Percentiles rank a stretch among this genome's conserved stretches.
phyloP scores from a whole-genome alignment of 2,888 invertebrate species.

The Cremastinae sp. region DNA sequence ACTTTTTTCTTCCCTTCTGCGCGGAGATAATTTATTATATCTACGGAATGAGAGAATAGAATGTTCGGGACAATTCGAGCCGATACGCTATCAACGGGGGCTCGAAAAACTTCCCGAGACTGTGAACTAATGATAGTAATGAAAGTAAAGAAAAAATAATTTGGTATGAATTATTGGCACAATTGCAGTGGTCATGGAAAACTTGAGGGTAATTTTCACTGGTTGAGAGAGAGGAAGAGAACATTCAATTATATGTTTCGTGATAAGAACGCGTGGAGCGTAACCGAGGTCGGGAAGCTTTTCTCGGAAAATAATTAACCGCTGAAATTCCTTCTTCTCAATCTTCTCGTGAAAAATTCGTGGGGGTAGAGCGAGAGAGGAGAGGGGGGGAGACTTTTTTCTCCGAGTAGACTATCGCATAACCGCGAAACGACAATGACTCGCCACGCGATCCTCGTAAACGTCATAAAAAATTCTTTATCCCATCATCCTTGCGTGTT shows the following conservation, averaged over 20 bases:
- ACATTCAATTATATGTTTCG: no score
- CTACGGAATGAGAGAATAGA: background rate
- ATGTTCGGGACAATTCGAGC: slow-evolving; percentile 4
- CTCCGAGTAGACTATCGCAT: slow-evolving; percentile 23
- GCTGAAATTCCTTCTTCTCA: slow-evolving; percentile 43
- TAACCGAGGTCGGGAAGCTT: slow-evolving; percentile 17
- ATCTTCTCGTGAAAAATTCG: slow-evolving; percentile 25
- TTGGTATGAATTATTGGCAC: no score
- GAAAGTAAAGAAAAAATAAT: no score
- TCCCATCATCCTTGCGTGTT: slow-evolving; percentile 9
- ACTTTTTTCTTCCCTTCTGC: slow-evolving; percentile 17
- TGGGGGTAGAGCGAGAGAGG: background rate
- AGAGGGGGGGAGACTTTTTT: background rate
- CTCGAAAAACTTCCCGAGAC: no score
- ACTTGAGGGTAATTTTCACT: no score
- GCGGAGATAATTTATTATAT: slow-evolving; percentile 37
- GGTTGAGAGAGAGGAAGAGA: no score
- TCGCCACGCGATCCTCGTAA: slow-evolving; percentile 48
- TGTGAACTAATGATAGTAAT: no score
- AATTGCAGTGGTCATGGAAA: no score
- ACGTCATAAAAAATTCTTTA: slow-evolving; percentile 50
- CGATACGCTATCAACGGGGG: slow-evolving; percentile 5
- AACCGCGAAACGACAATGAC: slow-evolving; percentile 36
- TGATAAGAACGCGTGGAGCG: no score
- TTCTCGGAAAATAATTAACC: slow-evolving; percentile 53